Base-by-base conservation (phyloP, 1,140 invertebrate species). In the Sipha flava region DNA sequence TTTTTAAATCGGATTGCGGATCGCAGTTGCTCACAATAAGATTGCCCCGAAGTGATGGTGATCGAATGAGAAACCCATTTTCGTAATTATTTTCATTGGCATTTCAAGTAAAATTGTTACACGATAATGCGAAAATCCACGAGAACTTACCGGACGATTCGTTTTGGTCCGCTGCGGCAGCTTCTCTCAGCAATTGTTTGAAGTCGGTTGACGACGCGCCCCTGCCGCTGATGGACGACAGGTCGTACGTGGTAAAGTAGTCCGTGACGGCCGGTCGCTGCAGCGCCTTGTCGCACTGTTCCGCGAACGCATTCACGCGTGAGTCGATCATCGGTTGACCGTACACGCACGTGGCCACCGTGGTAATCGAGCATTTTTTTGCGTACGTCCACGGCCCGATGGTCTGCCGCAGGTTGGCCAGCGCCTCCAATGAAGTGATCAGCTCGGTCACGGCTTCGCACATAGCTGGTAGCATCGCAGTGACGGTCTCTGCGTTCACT, bases 321-420 rank as follows among this genome's bases (percentile, higher is more conserved):
- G 73, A 77, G 23, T 77, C 31, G 31, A 77, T 29, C 34, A 77
- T 59, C 34, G 73, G 47, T 7, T 59, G 49, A 0, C 73, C 73
- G 34, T 77, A 77, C 12, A 77, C 73, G 21, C 73, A 77, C 10
- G 73, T 77, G 31, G 73, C 73, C 49, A 77, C 73, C 16, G 26
- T 16, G 10, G 34, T 59, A 3, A 6, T 9, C n/a, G 73, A 21
- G 7, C 73, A 77, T 3, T 26, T 26, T 6, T 40, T 77, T 6
- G 59, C 31, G 1, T 54, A 34, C 6, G 52, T 26, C 73, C 73
- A 57, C n/a, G 73, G 73, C 49, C n/a, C 1, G 0, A 77, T 16
- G 34, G 73, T 77, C 16, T 59, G 6, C 21, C 14, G 29, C 7
- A 52, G 73, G 34, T 77, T 77, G n/a, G 73, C 73, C n/a, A 77